A percentile compares a stretch with the other conserved stretches of the same genome.
Evolutionary conservation across 1,140 invertebrate genomes (phyloP).

Genomic region (Caenorhabditis brenneri): DNA sequence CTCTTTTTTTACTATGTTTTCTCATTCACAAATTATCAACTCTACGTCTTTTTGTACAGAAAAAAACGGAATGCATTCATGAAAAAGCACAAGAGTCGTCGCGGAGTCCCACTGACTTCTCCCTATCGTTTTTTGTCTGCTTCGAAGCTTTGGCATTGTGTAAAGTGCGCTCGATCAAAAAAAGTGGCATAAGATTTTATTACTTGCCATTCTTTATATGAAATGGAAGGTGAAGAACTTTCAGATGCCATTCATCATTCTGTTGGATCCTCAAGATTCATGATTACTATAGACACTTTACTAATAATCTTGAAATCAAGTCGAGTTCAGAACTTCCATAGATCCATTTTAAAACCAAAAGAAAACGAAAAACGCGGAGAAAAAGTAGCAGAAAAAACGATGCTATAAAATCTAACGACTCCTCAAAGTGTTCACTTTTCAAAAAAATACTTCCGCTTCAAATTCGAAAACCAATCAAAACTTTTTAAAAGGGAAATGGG

Average conservation of each 20-base stretch:
- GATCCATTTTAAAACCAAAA: not conserved
- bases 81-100: not conserved
- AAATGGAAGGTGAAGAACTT: not conserved
- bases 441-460: not conserved
- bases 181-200: constrained; percentile 28
- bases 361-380: not conserved
- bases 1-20: not conserved
- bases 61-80: not conserved
- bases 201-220: constrained; percentile 23
- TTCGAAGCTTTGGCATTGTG: not conserved
- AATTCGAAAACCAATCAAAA: not conserved
- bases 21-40: constrained; percentile 11
- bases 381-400: not conserved
- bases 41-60: not conserved
- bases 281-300: too few species aligned
- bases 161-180: constrained; percentile 18
- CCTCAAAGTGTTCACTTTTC: constrained; percentile 4
- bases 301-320: too few species aligned
- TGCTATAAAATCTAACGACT: not conserved
- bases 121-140: constrained; percentile 16
- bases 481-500: too few species aligned
- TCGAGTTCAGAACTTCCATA: not conserved
- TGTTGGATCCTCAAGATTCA: not conserved
- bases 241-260: not conserved
- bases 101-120: not conserved